Conservation (phyloP, 2,113 vertebrate species). For the Melanerpes aurifrons region DNA sequence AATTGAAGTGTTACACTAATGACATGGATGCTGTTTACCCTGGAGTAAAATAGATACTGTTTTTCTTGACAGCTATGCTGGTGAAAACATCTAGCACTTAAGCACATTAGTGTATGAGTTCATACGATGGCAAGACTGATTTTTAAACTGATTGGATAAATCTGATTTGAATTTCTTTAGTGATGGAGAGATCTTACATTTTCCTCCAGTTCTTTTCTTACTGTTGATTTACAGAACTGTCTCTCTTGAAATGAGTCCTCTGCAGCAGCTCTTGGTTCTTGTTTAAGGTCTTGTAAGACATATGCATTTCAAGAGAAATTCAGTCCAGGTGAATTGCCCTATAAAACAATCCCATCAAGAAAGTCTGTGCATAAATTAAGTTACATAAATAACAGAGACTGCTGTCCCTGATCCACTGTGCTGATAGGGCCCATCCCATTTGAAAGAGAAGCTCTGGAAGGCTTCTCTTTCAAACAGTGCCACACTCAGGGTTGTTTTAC, state of each 20-base stretch:
- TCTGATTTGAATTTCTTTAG: not conserved
- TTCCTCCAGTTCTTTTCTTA: not conserved
- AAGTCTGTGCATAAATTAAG: not conserved
- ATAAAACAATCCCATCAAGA: not conserved
- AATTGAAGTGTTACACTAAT: not conserved
- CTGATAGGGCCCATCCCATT: not conserved
- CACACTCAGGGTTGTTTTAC: not conserved
- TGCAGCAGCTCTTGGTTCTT: not conserved
- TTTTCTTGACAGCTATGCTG: not conserved
- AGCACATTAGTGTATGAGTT: not conserved
- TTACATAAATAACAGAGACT: not conserved
- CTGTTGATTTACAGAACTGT: not conserved
- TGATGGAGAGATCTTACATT: not conserved
- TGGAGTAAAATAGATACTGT: not conserved
- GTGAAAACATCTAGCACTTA: not conserved
- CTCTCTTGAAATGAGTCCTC: not conserved
- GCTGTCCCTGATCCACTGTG: not conserved
- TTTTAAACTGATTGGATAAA: not conserved
- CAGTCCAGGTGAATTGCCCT: not conserved
- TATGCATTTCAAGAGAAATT: not conserved
- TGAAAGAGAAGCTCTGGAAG: not conserved
- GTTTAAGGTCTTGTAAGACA: not conserved
- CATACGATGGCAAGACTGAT: not conserved
- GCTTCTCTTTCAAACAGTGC: not conserved
- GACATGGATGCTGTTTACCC: not conserved